These are phyloP conservation scores for Ephydatia muelleri DNA, from an alignment of 37 sponge, comb jelly and placozoan genomes.

Conservation along the genomic window DNA sequence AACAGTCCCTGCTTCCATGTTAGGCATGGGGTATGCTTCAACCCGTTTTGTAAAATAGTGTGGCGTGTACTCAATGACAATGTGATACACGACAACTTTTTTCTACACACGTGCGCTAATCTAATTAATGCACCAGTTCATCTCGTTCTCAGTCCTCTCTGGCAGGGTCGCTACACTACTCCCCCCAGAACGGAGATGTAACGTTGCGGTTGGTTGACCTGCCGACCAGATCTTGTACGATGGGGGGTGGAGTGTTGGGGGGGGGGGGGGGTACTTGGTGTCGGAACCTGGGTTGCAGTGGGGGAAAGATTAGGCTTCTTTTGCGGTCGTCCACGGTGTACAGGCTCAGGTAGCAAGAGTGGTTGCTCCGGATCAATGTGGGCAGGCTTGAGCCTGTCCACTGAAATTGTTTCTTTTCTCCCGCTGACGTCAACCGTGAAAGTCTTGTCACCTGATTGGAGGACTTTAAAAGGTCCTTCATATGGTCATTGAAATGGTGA, in stretches of 20 bases:
- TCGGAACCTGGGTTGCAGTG: background rate
- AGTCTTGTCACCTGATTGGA: background rate
- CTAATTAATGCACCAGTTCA: too few species aligned
- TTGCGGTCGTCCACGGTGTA: background rate
- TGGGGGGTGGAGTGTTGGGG: too few species aligned
- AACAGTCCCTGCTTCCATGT: too few species aligned
- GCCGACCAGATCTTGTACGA: background rate
- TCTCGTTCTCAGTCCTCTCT: too few species aligned
- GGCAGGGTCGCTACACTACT: background rate
- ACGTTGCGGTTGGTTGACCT: background rate
- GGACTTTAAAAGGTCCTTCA: conserved; percentile 17
- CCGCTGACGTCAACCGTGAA: background rate
- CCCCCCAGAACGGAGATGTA: too few species aligned
- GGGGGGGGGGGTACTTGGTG: background rate
- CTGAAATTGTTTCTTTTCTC: background rate
- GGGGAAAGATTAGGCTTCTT: background rate
- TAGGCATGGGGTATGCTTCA: too few species aligned
- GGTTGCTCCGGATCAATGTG: background rate
- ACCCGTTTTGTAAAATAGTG: too few species aligned
- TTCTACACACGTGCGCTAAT: too few species aligned
- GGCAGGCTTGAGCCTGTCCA: conserved; percentile 28
- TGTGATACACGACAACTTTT: too few species aligned
- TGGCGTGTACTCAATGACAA: too few species aligned
- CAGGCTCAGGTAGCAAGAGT: background rate
- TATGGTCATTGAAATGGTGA: conserved; percentile 25